These are phyloP conservation scores for Heliconius cydno DNA, from an alignment of 2,888 invertebrate genomes.

Conservation along the genomic window DNA sequence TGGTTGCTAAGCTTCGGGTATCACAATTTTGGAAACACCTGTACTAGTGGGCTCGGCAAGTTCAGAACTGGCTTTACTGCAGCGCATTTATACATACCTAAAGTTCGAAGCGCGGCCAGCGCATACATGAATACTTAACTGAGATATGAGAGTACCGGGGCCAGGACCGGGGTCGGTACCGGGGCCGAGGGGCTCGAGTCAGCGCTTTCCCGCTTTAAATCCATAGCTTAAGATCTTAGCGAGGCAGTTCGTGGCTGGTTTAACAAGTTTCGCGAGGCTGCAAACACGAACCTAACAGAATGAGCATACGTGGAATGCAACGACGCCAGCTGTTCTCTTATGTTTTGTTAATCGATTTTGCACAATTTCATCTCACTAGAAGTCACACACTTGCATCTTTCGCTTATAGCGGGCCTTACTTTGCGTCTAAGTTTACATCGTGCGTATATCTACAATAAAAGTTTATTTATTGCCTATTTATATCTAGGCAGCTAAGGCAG, in stretches of 20 bases:
- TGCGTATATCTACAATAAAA: background rate
- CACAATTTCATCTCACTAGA: slow-evolving; percentile 54
- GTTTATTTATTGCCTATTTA: slow-evolving; percentile 29
- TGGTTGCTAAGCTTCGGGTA: slow-evolving; percentile 38
- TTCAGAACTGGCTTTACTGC: slow-evolving; percentile 45
- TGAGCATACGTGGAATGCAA: slow-evolving; percentile 65
- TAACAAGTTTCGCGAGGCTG: slow-evolving; percentile 41
- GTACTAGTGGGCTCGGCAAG: slow-evolving; percentile 44
- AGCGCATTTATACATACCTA: slow-evolving; percentile 31
- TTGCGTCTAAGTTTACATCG: slow-evolving; percentile 32
- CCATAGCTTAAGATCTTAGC: slow-evolving; percentile 41
- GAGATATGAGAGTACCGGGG: slow-evolving; percentile 36
- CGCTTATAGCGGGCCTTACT: slow-evolving; percentile 37
- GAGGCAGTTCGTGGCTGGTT: slow-evolving; percentile 33
- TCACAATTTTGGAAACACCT: slow-evolving; percentile 48
- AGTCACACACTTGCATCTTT: slow-evolving; percentile 44
- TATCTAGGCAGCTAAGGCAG: slow-evolving; percentile 19
- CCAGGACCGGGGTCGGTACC: background rate
- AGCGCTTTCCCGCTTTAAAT: slow-evolving; percentile 45
- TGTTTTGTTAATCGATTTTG: slow-evolving; percentile 63
- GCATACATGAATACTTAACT: slow-evolving; percentile 43
- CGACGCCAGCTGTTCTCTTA: slow-evolving; percentile 63
- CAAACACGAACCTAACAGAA: slow-evolving; percentile 49
- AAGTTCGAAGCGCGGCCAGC: slow-evolving; percentile 36
- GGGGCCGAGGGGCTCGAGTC: slow-evolving; percentile 1